These are phyloP conservation scores for Phthorimaea operculella DNA, from an alignment of 1,140 invertebrate genomes.

Conservation along the genomic window DNA sequence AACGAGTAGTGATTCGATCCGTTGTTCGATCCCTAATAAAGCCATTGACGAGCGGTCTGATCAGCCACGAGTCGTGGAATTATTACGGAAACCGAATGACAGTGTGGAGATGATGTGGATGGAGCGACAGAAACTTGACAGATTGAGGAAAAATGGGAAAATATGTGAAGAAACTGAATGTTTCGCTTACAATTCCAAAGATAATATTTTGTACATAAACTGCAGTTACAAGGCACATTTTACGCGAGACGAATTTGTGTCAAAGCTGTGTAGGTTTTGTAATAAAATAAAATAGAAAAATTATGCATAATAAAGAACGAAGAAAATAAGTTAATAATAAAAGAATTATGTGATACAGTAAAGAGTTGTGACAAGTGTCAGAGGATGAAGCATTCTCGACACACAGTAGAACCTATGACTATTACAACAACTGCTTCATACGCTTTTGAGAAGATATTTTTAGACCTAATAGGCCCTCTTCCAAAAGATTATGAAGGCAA, in stretches of 20 bases:
- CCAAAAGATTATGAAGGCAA: too few species aligned
- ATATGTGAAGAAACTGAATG: background rate
- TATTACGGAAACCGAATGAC: background rate
- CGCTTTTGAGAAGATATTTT: too few species aligned
- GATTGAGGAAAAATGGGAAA: background rate
- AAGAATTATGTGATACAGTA: background rate
- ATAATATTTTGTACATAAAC: background rate
- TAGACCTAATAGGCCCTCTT: too few species aligned
- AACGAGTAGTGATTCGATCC: too few species aligned
- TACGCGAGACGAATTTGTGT: constrained; percentile 2
- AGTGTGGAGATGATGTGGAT: background rate
- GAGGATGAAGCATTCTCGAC: too few species aligned
- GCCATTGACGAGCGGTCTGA: background rate
- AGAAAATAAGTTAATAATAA: background rate
- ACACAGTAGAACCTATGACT: too few species aligned
- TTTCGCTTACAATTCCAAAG: background rate
- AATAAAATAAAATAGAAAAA: constrained; percentile 6
- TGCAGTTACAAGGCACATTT: background rate
- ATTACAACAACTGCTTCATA: too few species aligned
- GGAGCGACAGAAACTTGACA: background rate
- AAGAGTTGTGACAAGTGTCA: too few species aligned
- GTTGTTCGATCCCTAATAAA: too few species aligned
- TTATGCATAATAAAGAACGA: constrained; percentile 7
- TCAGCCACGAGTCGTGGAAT: background rate
- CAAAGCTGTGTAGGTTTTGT: background rate